Conservation (phyloP, 2,888 invertebrate species). For the Drosophila tanythrix region DNA sequence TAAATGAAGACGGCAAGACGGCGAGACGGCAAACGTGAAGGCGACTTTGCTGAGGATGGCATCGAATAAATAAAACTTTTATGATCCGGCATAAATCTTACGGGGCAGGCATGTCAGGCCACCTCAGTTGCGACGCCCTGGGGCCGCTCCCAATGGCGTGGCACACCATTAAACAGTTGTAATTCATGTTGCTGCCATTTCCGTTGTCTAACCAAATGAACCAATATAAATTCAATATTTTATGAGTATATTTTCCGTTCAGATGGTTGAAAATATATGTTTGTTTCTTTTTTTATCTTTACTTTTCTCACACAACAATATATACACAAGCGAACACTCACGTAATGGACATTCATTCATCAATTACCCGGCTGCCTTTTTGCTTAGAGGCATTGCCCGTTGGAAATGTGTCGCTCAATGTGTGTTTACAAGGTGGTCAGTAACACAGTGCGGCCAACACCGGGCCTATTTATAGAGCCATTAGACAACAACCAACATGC, state of each 20-base stretch:
- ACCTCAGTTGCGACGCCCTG: conserved; percentile 17
- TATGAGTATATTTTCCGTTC: conserved; percentile 49
- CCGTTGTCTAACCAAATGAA: conserved; percentile 62
- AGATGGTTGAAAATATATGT: not conserved
- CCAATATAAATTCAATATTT: conserved; percentile 71
- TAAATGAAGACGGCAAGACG: conserved; percentile 6
- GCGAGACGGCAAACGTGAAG: conserved; percentile 6
- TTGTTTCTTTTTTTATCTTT: conserved; percentile 1
- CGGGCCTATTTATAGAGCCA: conserved; percentile 51
- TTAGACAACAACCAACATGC: conserved; percentile 40
- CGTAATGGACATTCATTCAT: conserved; percentile 58
- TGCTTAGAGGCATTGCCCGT: conserved; percentile 26
- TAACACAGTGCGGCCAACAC: conserved; percentile 27
- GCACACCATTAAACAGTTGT: conserved; percentile 57
- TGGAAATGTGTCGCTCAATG: conserved; percentile 54
- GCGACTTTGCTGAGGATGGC: conserved; percentile 18
- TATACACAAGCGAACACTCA: conserved; percentile 31
- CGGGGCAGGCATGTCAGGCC: conserved; percentile 27
- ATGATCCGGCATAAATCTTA: conserved; percentile 59
- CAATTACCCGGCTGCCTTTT: conserved; percentile 45
- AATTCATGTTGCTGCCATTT: conserved; percentile 64
- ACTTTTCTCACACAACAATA: conserved; percentile 3
- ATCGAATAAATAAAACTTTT: conserved; percentile 52
- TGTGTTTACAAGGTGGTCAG: conserved; percentile 45
- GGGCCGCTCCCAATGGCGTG: conserved; percentile 39